A percentile compares a stretch with the other conserved stretches of the same genome.
Evolutionary conservation across 2,113 vertebrate species (phyloP).

Genomic region (Notothenia rossii): DNA sequence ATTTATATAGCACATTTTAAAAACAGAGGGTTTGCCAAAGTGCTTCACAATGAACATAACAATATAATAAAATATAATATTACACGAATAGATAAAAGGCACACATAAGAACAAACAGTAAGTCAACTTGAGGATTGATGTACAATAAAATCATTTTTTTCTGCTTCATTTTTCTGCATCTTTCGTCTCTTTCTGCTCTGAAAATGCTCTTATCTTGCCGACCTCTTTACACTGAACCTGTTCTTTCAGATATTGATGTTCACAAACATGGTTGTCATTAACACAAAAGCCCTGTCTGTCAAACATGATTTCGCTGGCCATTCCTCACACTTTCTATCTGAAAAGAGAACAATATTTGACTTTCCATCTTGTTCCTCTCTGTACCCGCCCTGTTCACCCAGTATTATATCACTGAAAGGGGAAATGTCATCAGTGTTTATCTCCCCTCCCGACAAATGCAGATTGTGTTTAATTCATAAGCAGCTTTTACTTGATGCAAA

Average conservation of each 20-base stretch:
- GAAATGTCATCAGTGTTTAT: constrained; percentile 5
- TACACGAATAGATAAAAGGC: too few relatives aligned
- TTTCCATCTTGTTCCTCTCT: background rate
- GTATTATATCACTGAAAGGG: background rate
- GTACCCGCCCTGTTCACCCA: background rate
- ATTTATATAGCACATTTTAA: too few relatives aligned
- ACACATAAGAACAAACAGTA: background rate
- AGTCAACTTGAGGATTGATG: background rate
- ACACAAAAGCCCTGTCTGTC: constrained; percentile 22
- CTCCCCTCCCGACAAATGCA: background rate
- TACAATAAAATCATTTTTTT: background rate
- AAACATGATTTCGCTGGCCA: background rate
- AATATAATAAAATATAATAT: too few relatives aligned
- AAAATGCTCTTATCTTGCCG: background rate
- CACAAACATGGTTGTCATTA: background rate
- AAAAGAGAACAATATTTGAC: constrained; percentile 3
- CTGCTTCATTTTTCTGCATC: background rate
- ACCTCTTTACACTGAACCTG: background rate
- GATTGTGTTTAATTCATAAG: constrained; percentile 29
- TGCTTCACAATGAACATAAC: too few relatives aligned
- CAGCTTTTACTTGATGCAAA: constrained; percentile 23
- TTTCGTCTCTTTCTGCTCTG: background rate
- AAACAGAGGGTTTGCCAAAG: too few relatives aligned
- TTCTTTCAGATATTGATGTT: background rate
- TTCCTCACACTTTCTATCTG: background rate